phyloP scores from a whole-genome alignment of 2,888 invertebrate species.

The Brachyopa scutellaris region DNA sequence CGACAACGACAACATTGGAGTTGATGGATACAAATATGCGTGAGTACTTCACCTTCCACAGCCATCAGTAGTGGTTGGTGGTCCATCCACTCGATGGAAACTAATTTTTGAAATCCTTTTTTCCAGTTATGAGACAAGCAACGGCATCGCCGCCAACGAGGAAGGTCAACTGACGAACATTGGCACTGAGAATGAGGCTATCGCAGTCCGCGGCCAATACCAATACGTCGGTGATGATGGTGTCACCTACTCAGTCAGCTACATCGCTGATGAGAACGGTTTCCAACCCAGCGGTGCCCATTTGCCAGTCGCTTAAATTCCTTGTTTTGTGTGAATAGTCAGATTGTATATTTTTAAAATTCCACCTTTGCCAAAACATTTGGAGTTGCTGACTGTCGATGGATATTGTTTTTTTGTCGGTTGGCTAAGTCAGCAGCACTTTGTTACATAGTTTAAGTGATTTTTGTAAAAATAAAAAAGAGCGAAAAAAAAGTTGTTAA shows the following conservation, averaged over 20 bases:
- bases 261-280: constrained; percentile 81
- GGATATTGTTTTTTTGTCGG: neutral
- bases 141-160: constrained; percentile 83
- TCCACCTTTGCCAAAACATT: neutral
- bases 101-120: neutral
- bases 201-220: constrained; percentile 83
- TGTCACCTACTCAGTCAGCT: constrained; percentile 84
- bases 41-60: constrained; percentile 77
- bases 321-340: constrained; percentile 42
- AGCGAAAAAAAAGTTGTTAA: constrained; percentile 27
- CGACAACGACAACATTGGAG: constrained; percentile 83
- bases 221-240: constrained; percentile 84
- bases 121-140: constrained; percentile 81
- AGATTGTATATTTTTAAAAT: neutral
- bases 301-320: constrained; percentile 78
- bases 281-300: constrained; percentile 83
- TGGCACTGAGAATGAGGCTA: constrained; percentile 83
- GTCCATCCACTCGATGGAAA: too few relatives aligned
- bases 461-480: constrained; percentile 29
- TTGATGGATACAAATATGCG: constrained; percentile 84
- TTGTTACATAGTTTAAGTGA: constrained; percentile 64
- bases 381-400: constrained; percentile 20
- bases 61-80: too few relatives aligned
- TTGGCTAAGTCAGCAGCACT: constrained; percentile 5
- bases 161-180: constrained; percentile 83